phyloP scores from a whole-genome alignment of 2,888 invertebrate genomes.

The Eristalis intricaria region DNA sequence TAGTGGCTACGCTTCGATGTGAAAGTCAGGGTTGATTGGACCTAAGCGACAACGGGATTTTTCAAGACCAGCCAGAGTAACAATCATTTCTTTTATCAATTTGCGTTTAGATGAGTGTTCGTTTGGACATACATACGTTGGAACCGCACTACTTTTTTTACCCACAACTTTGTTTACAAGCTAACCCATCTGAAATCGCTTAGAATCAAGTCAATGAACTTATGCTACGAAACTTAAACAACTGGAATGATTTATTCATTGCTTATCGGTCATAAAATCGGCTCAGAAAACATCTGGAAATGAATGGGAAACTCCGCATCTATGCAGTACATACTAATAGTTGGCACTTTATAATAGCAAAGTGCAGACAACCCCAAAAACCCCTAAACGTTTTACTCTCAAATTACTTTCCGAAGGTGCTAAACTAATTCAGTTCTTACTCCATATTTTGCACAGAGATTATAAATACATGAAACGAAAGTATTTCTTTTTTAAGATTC shows the following conservation, averaged over 20 bases:
- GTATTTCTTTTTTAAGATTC: not conserved
- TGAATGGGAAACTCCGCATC: too few relatives aligned
- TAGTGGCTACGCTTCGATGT: slow-evolving; percentile 2
- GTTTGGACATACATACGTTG: not conserved
- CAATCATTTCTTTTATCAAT: not conserved
- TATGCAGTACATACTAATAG: too few relatives aligned
- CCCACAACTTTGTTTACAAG: not conserved
- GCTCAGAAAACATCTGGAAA: not conserved
- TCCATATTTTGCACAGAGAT: not conserved
- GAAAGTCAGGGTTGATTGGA: slow-evolving; percentile 45
- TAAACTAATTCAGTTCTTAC: not conserved
- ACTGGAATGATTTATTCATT: too few relatives aligned
- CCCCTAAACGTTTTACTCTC: not conserved
- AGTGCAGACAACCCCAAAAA: not conserved
- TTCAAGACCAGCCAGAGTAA: slow-evolving; percentile 22
- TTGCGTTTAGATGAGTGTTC: not conserved
- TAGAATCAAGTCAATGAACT: not conserved
- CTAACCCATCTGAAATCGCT: not conserved
- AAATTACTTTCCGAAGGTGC: not conserved
- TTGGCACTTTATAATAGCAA: too few relatives aligned
- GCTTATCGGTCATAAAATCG: too few relatives aligned
- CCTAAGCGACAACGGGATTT: not conserved
- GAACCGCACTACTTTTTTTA: not conserved
- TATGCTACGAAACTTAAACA: not conserved
- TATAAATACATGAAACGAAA: not conserved